Base-by-base conservation (phyloP, 1,140 invertebrate genomes). In the Tribolium madens region DNA sequence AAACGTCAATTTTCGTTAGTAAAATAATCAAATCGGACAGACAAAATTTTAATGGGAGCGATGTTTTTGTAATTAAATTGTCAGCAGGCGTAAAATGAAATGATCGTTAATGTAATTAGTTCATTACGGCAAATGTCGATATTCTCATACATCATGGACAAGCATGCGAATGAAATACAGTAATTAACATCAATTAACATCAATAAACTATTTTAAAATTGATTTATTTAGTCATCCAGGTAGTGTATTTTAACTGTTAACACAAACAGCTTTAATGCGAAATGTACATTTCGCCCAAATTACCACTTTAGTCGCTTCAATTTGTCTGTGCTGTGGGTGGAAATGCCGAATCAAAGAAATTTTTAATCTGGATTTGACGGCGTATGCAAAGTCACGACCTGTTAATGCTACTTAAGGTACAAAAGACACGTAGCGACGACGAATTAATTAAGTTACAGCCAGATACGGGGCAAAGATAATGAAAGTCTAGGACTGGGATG, bases 401-500 rank as follows among this genome's bases (percentile, higher is more conserved):
- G 77, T 76, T 81, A 82, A 82, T 82, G 75, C 81, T 79, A 80
- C 81, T 82, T 80, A 78, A 82, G 79, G 81, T 80, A 82, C 76
- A 82, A 80, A 80, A 79, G 81, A 82, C 81, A 82, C 81, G 81
- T 82, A 77, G 79, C 79, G 52, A 75, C 79, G 57, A 69, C 26
- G 77, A 79, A 80, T 82, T 82, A 82, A 82, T 82, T 82, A 82
- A 82, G 79, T 82, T 82, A 80, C 72, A 80, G 60, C 70, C 79
- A 78, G 77, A 81, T 81, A 80, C 77, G 80, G 74, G 73, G 73
- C 57, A 64, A 60, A 75, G 79, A 81, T 80, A 81, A 80, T 81
- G 79, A 81, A 80, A 79, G 80, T 64, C 57, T 64, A 64, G n/a
- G 57, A 64, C 18, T 64, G 57, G 12, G 57, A 64, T 64, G 57